phyloP scores from a whole-genome alignment of 2,888 invertebrate species.

The Neuroscelio doddi region DNA sequence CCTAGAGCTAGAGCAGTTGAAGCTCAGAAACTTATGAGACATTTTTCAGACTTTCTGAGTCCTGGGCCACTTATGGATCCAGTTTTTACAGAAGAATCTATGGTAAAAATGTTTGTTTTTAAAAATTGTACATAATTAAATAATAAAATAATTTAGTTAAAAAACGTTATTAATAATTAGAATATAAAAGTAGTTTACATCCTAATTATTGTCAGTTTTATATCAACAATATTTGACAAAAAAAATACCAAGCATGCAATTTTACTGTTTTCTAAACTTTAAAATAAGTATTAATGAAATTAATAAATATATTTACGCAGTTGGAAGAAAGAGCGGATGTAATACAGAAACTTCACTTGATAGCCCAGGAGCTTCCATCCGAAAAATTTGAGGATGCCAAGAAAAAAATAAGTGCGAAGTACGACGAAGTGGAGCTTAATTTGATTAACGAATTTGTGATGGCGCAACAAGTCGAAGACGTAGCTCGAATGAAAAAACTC shows the following conservation, averaged over 20 bases:
- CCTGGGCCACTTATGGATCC: constrained; percentile 88
- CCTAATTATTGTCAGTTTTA: no score
- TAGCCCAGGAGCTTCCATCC: constrained; percentile 94
- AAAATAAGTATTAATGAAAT: constrained; percentile 14
- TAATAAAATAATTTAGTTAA: no score
- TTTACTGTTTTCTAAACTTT: no score
- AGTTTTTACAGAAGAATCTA: constrained; percentile 88
- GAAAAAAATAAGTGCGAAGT: constrained; percentile 89
- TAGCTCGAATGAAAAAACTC: constrained; percentile 92
- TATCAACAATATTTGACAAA: no score
- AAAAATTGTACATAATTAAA: constrained; percentile 1
- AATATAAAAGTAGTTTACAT: no score
- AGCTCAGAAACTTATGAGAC: constrained; percentile 92
- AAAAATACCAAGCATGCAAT: no score
- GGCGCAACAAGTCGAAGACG: constrained; percentile 89
- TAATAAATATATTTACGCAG: constrained; percentile 71
- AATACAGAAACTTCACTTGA: constrained; percentile 95
- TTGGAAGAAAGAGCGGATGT: constrained; percentile 97
- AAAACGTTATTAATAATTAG: no score
- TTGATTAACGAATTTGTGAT: constrained; percentile 95
- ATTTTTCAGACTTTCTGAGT: constrained; percentile 93
- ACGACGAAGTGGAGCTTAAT: constrained; percentile 90
- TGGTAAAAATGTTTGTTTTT: no score
- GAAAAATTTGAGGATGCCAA: constrained; percentile 90
- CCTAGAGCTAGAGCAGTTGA: constrained; percentile 96